phyloP scores from a whole-genome alignment of 2,888 invertebrate genomes.

The Conops quadrifasciatus region DNA sequence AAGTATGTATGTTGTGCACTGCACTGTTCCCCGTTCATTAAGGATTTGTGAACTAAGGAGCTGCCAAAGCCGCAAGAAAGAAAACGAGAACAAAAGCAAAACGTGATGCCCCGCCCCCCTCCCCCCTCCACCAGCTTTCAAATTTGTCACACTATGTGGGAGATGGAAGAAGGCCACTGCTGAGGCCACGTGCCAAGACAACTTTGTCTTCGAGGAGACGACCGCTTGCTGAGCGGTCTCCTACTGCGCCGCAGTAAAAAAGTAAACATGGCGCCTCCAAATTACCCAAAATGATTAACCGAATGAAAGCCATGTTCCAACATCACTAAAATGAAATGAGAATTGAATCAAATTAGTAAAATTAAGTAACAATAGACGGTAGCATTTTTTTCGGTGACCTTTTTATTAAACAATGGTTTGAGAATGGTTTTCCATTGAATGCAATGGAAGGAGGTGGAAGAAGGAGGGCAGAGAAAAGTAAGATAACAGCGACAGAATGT shows the following conservation, averaged over 20 bases:
- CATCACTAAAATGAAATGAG: slow-evolving; percentile 27
- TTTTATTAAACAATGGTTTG: too few relatives aligned
- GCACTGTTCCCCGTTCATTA: slow-evolving; percentile 24
- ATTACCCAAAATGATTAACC: slow-evolving; percentile 49
- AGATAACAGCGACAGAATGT: too few relatives aligned
- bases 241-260: slow-evolving; percentile 45
- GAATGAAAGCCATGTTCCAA: slow-evolving; percentile 45
- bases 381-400: background rate
- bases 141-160: background rate
- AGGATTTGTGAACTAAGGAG: slow-evolving; percentile 13
- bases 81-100: slow-evolving; percentile 11
- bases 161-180: background rate
- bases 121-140: too few relatives aligned
- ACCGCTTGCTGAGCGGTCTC: slow-evolving; percentile 39
- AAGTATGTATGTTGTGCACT: too few relatives aligned
- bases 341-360: background rate
- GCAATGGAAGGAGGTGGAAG: too few relatives aligned
- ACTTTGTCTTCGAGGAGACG: slow-evolving; percentile 4
- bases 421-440: too few relatives aligned
- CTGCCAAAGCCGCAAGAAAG: background rate
- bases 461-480: too few relatives aligned
- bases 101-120: background rate
- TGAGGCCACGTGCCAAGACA: background rate
- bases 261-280: slow-evolving; percentile 45
- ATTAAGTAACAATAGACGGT: background rate